Evolutionary conservation across 2,113 vertebrate species (phyloP).

Genomic region (rabbit (Oryctolagus cuniculus)): mOryCun1.1 NC_091441.1:47193501-47194000

Average conservation of each 20-base stretch:
- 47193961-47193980: neutral
- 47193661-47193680: too few species aligned
- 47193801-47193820: neutral
- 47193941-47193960: neutral
- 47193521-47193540: too few species aligned
- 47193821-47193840: neutral
- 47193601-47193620: too few species aligned
- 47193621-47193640: too few species aligned
- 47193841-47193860: neutral
- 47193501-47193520: too few species aligned
- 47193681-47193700: too few species aligned
- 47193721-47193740: too few species aligned
- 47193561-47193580: too few species aligned
- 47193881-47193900: neutral
- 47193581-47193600: too few species aligned
- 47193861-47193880: neutral
- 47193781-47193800: neutral
- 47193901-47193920: neutral
- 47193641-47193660: too few species aligned
- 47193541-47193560: too few species aligned
- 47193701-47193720: too few species aligned
- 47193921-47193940: neutral
- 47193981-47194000: neutral
- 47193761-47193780: neutral
- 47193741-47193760: neutral